These are phyloP conservation scores for Cheiracanthium punctorium DNA, from an alignment of 2,888 invertebrate species.

Conservation along the genomic window DNA sequence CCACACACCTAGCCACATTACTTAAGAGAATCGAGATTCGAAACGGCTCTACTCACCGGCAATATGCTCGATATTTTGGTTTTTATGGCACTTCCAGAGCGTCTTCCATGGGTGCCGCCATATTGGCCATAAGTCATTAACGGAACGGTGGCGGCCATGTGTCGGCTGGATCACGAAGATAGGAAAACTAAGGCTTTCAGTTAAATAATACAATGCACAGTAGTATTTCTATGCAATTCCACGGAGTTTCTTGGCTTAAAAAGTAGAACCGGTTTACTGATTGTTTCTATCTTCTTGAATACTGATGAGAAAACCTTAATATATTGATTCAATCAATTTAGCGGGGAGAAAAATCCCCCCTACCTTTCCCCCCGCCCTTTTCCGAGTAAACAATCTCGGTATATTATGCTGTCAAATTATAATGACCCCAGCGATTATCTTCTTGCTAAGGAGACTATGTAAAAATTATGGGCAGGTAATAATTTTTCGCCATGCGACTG, in stretches of 20 bases:
- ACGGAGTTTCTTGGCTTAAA: background rate
- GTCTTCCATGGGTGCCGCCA: conserved; percentile 62
- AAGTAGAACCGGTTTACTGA: conserved; percentile 38
- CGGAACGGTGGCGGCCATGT: conserved; percentile 29
- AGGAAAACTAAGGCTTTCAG: background rate
- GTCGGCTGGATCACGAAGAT: background rate
- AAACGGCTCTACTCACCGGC: conserved; percentile 40
- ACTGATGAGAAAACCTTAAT: conserved; percentile 40
- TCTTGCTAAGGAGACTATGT: background rate
- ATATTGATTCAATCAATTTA: conserved; percentile 29
- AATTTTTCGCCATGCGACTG: background rate
- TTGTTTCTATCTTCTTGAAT: conserved; percentile 41
- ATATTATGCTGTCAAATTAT: background rate
- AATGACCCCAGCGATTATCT: background rate
- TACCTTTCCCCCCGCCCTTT: too few species aligned
- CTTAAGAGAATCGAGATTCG: conserved; percentile 1
- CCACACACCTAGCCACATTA: conserved; percentile 13
- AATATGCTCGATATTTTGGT: conserved; percentile 2
- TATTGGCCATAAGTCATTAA: conserved; percentile 66
- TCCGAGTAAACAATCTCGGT: background rate
- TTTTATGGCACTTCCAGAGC: conserved; percentile 11
- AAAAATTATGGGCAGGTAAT: background rate
- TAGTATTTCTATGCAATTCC: too few species aligned
- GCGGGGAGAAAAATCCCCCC: background rate
- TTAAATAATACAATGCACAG: too few species aligned